Evolutionary conservation across 2,797 vertebrate genomes (phyloP).

Genomic region (Myripristis jacobus): DNA sequence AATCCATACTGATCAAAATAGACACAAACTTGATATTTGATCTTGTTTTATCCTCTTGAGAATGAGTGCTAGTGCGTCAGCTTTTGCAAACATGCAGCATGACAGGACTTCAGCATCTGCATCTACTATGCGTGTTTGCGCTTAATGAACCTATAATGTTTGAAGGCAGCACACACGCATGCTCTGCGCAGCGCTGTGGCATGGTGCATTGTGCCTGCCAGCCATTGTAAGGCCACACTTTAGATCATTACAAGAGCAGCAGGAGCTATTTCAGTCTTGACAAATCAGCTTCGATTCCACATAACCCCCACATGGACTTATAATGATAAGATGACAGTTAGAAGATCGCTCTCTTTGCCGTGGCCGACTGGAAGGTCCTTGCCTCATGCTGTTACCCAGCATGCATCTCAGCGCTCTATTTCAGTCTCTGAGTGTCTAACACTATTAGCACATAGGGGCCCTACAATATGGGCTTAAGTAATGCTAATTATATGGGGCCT

Average conservation of each 20-base stretch:
- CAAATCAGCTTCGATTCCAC: conserved; percentile 49
- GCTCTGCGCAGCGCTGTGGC: neutral
- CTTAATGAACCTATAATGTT: neutral
- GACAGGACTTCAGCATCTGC: neutral
- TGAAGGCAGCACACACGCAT: conserved; percentile 27
- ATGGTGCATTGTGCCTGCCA: conserved; percentile 27
- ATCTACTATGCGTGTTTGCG: neutral
- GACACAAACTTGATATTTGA: neutral
- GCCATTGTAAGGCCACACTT: conserved; percentile 10
- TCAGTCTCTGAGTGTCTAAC: conserved; percentile 62
- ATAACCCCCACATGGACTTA: conserved; percentile 40
- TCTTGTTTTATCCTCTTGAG: neutral
- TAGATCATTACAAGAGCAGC: conserved; percentile 48
- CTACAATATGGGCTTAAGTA: conserved; percentile 48
- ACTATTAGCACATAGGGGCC: conserved; percentile 62
- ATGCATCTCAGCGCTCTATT: conserved; percentile 69
- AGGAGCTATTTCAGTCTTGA: conserved; percentile 38
- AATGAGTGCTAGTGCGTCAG: neutral
- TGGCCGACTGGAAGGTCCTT: conserved; percentile 52
- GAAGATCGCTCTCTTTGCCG: conserved; percentile 43
- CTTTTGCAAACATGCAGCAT: neutral
- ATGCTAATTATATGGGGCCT: conserved; percentile 55
- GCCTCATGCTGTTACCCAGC: conserved; percentile 62
- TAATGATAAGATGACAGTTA: conserved; percentile 43
- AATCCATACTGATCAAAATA: neutral